Percentiles rank a stretch among this genome's conserved stretches.
Evolutionary conservation across 2,888 invertebrate genomes (phyloP).

Genomic region (Augochlorella aurata): DNA sequence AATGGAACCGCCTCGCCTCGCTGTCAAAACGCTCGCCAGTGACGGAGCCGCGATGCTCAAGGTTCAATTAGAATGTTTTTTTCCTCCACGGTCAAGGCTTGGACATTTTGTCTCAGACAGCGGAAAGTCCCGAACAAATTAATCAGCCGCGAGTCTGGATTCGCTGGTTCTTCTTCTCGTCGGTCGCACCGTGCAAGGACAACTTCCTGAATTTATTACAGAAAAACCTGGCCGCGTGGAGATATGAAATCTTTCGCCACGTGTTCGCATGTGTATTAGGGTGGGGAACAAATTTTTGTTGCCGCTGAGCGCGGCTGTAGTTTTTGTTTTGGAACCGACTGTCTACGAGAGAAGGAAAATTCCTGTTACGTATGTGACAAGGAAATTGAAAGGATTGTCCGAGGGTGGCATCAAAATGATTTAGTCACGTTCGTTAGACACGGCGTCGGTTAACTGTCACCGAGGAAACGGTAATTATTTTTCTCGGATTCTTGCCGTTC

Average conservation of each 20-base stretch:
- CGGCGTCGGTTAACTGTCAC: too few relatives aligned
- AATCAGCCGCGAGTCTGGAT: not conserved
- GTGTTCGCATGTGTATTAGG: not conserved
- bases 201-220: not conserved
- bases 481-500: too few relatives aligned
- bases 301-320: too few relatives aligned
- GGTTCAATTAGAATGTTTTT: constrained; percentile 4
- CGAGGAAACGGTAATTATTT: too few relatives aligned
- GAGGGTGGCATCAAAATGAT: too few relatives aligned
- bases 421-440: too few relatives aligned
- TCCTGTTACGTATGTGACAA: not conserved
- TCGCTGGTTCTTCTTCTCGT: not conserved
- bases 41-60: not conserved
- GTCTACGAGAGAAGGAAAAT: too few relatives aligned
- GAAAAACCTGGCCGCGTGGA: not conserved
- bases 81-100: not conserved
- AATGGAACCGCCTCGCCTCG: not conserved
- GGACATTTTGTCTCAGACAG: not conserved
- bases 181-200: not conserved
- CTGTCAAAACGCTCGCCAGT: not conserved
- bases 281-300: not conserved
- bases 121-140: not conserved
- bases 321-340: too few relatives aligned
- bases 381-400: not conserved
- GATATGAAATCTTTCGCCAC: not conserved